Conservation (phyloP, 2,113 vertebrate species). For the Hydrochoerus hydrochaeris region DNA sequence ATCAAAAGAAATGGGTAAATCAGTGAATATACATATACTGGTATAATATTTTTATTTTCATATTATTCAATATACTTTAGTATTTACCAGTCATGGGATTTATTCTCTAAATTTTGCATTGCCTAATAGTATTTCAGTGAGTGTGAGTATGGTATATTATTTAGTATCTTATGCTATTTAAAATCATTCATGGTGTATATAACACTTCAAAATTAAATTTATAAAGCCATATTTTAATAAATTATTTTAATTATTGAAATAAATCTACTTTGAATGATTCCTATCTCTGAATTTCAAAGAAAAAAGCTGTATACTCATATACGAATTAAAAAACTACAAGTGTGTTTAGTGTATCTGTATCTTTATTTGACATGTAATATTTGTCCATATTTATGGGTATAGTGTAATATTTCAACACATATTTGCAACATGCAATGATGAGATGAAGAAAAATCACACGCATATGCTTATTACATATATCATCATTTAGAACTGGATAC, state of each 20-base stretch:
- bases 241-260: neutral
- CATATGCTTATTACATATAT: neutral
- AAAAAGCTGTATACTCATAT: neutral
- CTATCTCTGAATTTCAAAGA: neutral
- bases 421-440: neutral
- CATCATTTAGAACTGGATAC: neutral
- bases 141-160: neutral
- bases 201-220: neutral
- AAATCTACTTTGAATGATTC: neutral
- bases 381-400: neutral
- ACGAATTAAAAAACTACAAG: neutral
- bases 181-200: neutral
- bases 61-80: neutral
- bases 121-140: neutral
- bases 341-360: neutral
- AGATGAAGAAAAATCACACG: neutral
- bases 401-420: neutral
- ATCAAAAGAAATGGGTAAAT: neutral
- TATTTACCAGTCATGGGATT: neutral
- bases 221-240: neutral
- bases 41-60: neutral
- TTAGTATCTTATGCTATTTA: neutral
- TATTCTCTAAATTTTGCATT: neutral
- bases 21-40: neutral
- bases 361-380: neutral